Conservation (phyloP, 2,113 vertebrate genomes). For the Eudyptes chrysolophus region DNA sequence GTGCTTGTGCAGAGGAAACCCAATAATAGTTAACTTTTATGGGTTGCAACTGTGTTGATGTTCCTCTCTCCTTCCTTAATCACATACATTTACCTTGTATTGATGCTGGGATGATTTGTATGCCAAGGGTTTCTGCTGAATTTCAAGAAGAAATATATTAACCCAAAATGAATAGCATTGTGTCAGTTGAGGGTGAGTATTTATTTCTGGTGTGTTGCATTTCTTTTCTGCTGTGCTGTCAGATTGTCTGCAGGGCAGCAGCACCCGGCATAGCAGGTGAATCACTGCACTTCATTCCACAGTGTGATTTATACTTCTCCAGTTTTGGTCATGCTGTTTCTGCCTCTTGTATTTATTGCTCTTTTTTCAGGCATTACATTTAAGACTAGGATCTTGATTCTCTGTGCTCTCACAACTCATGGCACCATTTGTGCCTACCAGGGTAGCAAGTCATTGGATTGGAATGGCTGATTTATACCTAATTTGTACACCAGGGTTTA, state of each 20-base stretch:
- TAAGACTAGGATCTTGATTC: not conserved
- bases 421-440: not conserved
- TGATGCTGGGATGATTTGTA: conserved; percentile 53
- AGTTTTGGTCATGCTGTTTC: conserved; percentile 35
- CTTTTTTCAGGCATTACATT: conserved; percentile 18
- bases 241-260: conserved; percentile 51
- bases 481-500: not conserved
- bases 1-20: not conserved
- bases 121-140: conserved; percentile 19
- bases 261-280: conserved; percentile 31
- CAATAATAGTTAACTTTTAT: not conserved
- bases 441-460: not conserved
- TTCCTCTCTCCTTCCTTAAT: conserved; percentile 12
- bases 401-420: not conserved
- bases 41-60: not conserved
- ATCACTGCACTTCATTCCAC: conserved; percentile 42
- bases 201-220: conserved; percentile 55
- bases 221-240: conserved; percentile 61
- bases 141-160: conserved; percentile 63
- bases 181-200: conserved; percentile 47
- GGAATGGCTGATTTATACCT: not conserved
- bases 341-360: conserved; percentile 30
- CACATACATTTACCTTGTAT: conserved; percentile 41
- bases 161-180: conserved; percentile 32
- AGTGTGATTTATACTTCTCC: conserved; percentile 33